Conservation (phyloP, 2,797 vertebrate species). For the Notolepis coatsorum region DNA sequence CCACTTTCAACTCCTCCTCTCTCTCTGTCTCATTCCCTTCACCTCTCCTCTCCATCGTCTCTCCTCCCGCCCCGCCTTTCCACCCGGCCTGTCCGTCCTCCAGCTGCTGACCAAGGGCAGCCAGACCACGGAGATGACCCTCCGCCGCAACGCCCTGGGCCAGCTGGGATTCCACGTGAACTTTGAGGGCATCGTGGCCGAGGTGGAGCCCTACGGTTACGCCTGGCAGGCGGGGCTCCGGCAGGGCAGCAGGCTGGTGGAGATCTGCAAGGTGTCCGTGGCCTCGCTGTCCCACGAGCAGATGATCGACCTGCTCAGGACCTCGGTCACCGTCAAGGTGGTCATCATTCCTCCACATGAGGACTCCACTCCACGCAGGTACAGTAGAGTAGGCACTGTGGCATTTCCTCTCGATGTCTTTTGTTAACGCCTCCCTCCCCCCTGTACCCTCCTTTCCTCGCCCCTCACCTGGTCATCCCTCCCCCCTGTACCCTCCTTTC, state of each 20-base stretch:
- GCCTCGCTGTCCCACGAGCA: conserved; percentile 96
- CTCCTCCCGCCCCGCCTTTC: not conserved
- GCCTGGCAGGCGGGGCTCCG: conserved; percentile 97
- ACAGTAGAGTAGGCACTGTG: conserved; percentile 31
- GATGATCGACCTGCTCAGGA: conserved; percentile 97
- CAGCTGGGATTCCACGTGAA: conserved; percentile 98
- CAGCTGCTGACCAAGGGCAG: conserved; percentile 96
- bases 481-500: too few relatives aligned
- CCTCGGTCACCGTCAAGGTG: conserved; percentile 95
- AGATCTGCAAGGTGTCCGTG: conserved; percentile 97
- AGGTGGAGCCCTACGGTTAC: conserved; percentile 97
- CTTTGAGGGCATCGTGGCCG: conserved; percentile 97
- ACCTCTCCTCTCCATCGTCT: not conserved
- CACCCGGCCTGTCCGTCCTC: too few relatives aligned
- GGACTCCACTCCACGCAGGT: conserved; percentile 97
- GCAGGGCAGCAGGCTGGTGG: conserved; percentile 95
- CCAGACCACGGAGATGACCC: conserved; percentile 96
- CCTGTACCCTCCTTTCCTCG: too few relatives aligned
- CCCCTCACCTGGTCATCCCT: too few relatives aligned
- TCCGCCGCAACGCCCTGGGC: conserved; percentile 94
- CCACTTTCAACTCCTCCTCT: too few relatives aligned
- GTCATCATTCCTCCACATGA: conserved; percentile 97
- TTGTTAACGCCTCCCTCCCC: not conserved
- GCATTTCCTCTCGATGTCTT: not conserved
- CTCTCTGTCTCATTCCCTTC: too few relatives aligned